Conservation (phyloP, 2,888 invertebrate species). For the Diarsia dahlii region DNA sequence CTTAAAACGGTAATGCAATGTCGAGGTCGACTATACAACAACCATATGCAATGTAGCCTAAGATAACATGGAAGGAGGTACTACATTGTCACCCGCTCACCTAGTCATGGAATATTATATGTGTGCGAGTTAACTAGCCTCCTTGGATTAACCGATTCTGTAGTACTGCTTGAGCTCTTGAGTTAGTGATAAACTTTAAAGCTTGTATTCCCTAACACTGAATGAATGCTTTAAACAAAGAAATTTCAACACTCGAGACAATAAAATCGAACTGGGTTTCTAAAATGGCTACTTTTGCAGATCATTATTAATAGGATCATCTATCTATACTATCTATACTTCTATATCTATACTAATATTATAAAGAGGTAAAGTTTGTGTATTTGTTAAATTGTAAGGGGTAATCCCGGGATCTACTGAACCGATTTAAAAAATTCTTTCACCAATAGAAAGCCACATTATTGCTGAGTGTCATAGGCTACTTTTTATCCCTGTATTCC, state of each 20-base stretch:
- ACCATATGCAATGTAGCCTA: slow-evolving; percentile 49
- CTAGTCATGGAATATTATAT: slow-evolving; percentile 77
- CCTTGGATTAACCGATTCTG: slow-evolving; percentile 35
- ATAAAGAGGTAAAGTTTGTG: no score
- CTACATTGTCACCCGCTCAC: slow-evolving; percentile 59
- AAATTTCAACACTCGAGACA: background rate
- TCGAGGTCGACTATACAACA: slow-evolving; percentile 4
- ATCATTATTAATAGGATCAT: no score
- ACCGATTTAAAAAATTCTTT: no score
- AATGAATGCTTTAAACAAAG: background rate
- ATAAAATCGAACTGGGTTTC: background rate
- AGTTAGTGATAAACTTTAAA: slow-evolving; percentile 2
- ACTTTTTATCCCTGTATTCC: no score
- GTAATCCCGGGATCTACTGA: no score
- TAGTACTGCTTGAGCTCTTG: slow-evolving; percentile 1
- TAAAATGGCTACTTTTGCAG: no score
- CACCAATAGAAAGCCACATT: no score
- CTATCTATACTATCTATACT: no score
- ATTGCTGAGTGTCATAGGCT: no score
- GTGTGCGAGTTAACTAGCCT: slow-evolving; percentile 34
- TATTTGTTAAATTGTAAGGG: no score
- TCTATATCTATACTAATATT: no score
- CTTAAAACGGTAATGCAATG: background rate
- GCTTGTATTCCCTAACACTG: background rate
- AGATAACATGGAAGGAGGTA: slow-evolving; percentile 50